These are phyloP conservation scores for Drosophila mettleri DNA, from an alignment of 2,888 invertebrate species.

Conservation along the genomic window DNA sequence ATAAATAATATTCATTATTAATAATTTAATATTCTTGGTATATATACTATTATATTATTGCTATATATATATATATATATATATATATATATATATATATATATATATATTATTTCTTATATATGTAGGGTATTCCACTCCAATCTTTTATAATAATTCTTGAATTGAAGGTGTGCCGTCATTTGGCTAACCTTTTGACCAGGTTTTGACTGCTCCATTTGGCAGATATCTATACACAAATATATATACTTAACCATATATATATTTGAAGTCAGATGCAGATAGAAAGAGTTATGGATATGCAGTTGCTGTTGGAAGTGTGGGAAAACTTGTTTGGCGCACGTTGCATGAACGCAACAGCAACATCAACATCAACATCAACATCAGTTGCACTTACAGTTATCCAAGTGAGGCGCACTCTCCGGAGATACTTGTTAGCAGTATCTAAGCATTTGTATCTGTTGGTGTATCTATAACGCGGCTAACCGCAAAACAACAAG, in stretches of 20 bases:
- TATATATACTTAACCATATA: conserved; percentile 22
- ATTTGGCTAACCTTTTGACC: conserved; percentile 76
- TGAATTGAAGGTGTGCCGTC: conserved; percentile 60
- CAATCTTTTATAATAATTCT: neutral
- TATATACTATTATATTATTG: no score
- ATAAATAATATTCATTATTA: no score
- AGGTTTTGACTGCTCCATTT: conserved; percentile 67
- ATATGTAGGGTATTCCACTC: conserved; percentile 17
- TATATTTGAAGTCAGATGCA: conserved; percentile 11
- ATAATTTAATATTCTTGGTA: no score
- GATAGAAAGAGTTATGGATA: conserved; percentile 34
- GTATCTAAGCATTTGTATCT: conserved; percentile 38
- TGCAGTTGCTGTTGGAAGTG: conserved; percentile 37
- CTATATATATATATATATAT: neutral
- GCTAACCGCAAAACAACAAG: conserved; percentile 71
- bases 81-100: neutral
- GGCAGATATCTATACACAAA: conserved; percentile 29
- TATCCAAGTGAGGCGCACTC: conserved; percentile 51
- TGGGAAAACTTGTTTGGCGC: conserved; percentile 59
- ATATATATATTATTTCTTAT: no score
- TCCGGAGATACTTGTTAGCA: conserved; percentile 63
- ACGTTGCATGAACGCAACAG: conserved; percentile 48
- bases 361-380: conserved; percentile 3
- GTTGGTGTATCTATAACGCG: conserved; percentile 57
- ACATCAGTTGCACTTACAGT: conserved; percentile 55